phyloP scores from a whole-genome alignment of 2,888 invertebrate genomes.

The Drosophila mayaguana region DNA sequence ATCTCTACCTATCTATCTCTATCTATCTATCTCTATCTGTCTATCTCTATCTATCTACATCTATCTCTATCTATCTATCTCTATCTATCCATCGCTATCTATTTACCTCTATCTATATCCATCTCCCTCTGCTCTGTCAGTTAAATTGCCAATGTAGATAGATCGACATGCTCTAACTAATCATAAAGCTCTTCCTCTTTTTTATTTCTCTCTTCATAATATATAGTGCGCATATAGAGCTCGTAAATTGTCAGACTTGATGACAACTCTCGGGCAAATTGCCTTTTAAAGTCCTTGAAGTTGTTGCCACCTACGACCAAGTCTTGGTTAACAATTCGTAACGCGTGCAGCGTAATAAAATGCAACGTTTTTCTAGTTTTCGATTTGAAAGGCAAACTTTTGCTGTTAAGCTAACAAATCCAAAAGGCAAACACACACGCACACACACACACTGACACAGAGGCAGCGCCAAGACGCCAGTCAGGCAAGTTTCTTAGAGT shows the following conservation, averaged over 20 bases:
- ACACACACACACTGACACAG: background rate
- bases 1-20: no score
- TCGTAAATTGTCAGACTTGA: conserved; percentile 13
- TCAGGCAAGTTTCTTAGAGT: conserved; percentile 39
- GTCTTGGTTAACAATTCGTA: conserved; percentile 8
- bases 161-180: background rate
- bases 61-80: background rate
- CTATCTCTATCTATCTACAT: no score
- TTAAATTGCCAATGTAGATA: background rate
- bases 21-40: no score
- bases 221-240: conserved; percentile 13
- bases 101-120: background rate
- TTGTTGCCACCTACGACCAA: conserved; percentile 48
- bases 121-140: background rate
- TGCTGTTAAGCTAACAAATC: conserved; percentile 81
- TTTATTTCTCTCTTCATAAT: background rate
- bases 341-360: conserved; percentile 59
- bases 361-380: conserved; percentile 75
- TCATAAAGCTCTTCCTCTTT: background rate
- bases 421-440: conserved; percentile 38
- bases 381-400: conserved; percentile 81
- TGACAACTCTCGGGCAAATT: conserved; percentile 60
- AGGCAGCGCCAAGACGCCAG: conserved; percentile 52
- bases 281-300: conserved; percentile 76
- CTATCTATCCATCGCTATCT: background rate